These are phyloP conservation scores for Tetragonula carbonaria DNA, from an alignment of 2,888 invertebrate genomes.

Conservation along the genomic window DNA sequence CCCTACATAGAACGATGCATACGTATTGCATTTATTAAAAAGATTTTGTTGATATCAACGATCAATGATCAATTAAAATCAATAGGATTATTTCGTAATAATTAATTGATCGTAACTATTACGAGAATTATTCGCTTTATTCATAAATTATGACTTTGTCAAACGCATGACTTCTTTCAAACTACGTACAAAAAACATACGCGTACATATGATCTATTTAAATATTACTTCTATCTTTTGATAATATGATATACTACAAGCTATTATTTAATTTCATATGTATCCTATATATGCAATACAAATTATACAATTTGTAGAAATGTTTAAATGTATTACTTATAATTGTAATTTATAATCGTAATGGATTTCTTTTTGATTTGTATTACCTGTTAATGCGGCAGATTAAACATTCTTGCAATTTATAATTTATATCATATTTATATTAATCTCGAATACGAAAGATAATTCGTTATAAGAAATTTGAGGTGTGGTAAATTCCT, in stretches of 20 bases:
- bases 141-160: background rate
- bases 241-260: background rate
- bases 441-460: background rate
- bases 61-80: background rate
- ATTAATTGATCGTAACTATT: background rate
- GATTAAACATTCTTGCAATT: background rate
- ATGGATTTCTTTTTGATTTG: background rate
- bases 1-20: slow-evolving; percentile 57
- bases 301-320: background rate
- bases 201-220: background rate
- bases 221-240: background rate
- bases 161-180: background rate
- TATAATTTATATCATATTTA: background rate
- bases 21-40: background rate
- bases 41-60: background rate
- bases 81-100: background rate
- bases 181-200: background rate
- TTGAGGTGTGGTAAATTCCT: background rate
- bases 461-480: background rate
- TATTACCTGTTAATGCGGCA: background rate
- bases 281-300: background rate
- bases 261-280: background rate
- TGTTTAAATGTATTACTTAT: background rate
- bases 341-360: background rate
- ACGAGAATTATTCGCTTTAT: background rate